Evolutionary conservation across 2,888 invertebrate species (phyloP).

Genomic region (Aphodius granarius): DNA sequence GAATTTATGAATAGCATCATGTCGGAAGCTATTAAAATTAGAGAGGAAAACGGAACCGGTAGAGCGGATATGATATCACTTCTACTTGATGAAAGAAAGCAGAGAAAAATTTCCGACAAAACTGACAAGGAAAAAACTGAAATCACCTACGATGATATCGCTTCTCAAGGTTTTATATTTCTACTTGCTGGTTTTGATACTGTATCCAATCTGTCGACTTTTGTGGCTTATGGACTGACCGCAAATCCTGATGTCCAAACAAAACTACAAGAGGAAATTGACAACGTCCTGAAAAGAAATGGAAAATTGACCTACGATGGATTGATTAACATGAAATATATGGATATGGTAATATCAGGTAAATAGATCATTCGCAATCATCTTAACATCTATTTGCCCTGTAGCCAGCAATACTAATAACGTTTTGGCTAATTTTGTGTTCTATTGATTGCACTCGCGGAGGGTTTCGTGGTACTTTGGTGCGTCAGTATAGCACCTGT

Average conservation of each 20-base stretch:
- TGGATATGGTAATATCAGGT: constrained; percentile 55
- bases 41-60: constrained; percentile 32
- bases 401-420: no score
- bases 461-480: no score
- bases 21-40: constrained; percentile 27
- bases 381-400: not conserved
- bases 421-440: no score
- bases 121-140: constrained; percentile 9
- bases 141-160: constrained; percentile 25
- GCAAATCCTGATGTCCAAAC: constrained; percentile 48
- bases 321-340: constrained; percentile 55
- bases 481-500: no score
- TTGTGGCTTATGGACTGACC: constrained; percentile 48
- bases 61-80: constrained; percentile 55
- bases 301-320: constrained; percentile 52
- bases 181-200: constrained; percentile 35
- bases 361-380: not conserved
- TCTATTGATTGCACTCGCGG: no score
- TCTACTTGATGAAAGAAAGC: constrained; percentile 56
- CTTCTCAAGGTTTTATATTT: constrained; percentile 24
- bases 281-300: constrained; percentile 37
- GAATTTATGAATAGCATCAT: constrained; percentile 36
- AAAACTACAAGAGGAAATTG: constrained; percentile 47
- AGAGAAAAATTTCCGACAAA: constrained; percentile 33
- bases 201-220: constrained; percentile 45